These are phyloP conservation scores for Sebastes hopkinsi DNA, from an alignment of 2,797 vertebrate species.

Conservation along the genomic window DNA sequence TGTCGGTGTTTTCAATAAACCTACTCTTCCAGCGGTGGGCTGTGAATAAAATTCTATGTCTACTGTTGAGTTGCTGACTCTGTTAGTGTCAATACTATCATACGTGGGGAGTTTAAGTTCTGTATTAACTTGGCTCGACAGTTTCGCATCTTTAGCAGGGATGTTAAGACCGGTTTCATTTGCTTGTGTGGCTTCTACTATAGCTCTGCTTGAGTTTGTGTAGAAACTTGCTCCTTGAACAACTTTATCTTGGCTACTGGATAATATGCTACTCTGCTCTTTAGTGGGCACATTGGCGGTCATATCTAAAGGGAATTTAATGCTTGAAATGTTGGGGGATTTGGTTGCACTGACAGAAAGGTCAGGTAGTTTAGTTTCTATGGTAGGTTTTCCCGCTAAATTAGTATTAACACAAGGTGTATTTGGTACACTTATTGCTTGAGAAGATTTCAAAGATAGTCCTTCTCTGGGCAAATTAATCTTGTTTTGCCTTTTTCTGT, in stretches of 20 bases:
- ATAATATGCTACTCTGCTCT: background rate
- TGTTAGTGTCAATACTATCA: background rate
- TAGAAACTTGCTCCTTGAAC: slow-evolving; percentile 7
- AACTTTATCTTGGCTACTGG: slow-evolving; percentile 4
- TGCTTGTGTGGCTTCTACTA: background rate
- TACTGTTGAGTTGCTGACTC: background rate
- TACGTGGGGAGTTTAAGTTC: background rate
- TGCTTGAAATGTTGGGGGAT: slow-evolving; percentile 14
- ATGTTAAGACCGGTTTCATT: background rate
- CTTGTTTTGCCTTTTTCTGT: slow-evolving; percentile 26
- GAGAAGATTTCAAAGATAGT: background rate
- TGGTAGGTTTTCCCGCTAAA: background rate
- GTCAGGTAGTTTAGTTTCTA: slow-evolving; percentile 13
- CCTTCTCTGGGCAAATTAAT: background rate
- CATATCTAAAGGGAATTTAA: background rate
- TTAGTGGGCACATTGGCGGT: background rate
- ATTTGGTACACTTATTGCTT: slow-evolving; percentile 12
- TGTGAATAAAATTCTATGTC: background rate
- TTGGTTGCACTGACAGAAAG: background rate
- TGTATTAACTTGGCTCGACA: background rate
- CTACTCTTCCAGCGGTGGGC: background rate
- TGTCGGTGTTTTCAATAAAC: slow-evolving; percentile 4
- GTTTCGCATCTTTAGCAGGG: slow-evolving; percentile 6
- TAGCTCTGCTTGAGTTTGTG: slow-evolving; percentile 12
- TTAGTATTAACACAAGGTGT: background rate